A percentile compares a stretch with the other conserved stretches of the same genome.
These are phyloP conservation scores for Diadumene lineata DNA, from an alignment of 92 coral and sea anemone species.

Conservation along the genomic window DNA sequence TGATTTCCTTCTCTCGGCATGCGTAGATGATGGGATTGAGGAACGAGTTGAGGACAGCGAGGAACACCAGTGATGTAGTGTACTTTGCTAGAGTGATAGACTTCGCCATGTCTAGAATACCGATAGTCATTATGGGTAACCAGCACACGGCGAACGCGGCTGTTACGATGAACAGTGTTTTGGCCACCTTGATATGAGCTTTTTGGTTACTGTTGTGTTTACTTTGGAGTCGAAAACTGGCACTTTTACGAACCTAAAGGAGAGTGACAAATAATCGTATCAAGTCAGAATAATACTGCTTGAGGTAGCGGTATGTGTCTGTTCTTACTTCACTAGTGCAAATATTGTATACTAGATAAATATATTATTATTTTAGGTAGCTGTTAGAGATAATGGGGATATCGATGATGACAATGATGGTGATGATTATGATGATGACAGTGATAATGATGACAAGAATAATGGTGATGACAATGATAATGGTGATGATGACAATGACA, in stretches of 20 bases:
- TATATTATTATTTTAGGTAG: neutral
- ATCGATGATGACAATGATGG: neutral
- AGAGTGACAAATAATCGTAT: neutral
- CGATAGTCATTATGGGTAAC: constrained; percentile 27
- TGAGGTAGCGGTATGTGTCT: neutral
- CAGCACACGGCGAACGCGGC: constrained; percentile 29
- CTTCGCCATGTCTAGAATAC: constrained; percentile 29
- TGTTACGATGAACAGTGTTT: constrained; percentile 31
- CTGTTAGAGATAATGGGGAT: neutral
- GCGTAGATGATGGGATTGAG: constrained; percentile 40
- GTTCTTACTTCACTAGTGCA: neutral
- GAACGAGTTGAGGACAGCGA: constrained; percentile 29
- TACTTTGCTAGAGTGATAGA: constrained; percentile 11
- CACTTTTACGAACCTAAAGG: constrained; percentile 27
- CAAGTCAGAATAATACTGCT: neutral
- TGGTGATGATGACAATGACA: too few species aligned
- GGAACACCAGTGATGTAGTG: constrained; percentile 16
- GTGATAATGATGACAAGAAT: too few species aligned
- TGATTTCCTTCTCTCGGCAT: constrained; percentile 25
- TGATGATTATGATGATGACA: too few species aligned
- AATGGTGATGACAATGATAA: too few species aligned
- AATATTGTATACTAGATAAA: neutral
- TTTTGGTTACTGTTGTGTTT: constrained; percentile 1
- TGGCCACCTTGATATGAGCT: constrained; percentile 34
- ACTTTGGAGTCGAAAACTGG: neutral